phyloP scores from a whole-genome alignment of 2,888 invertebrate species.

The Volucella inflata region DNA sequence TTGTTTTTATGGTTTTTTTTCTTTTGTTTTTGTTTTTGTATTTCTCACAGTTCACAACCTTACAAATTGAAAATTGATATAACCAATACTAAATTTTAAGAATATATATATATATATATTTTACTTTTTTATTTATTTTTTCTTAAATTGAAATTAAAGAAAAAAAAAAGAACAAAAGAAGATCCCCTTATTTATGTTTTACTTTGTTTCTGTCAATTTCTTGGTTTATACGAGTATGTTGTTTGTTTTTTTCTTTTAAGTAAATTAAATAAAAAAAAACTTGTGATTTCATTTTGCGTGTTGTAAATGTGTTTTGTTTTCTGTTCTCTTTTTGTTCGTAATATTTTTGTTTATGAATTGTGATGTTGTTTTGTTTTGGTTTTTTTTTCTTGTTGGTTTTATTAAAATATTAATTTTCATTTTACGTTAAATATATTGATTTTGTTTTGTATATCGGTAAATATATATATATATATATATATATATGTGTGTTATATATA shows the following conservation, averaged over 20 bases:
- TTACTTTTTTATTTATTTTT: conserved; percentile 43
- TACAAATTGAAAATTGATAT: conserved; percentile 84
- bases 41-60: conserved; percentile 84
- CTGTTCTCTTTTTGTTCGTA: conserved; percentile 57
- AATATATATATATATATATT: conserved; percentile 77
- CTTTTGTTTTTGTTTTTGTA: conserved; percentile 79
- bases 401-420: conserved; percentile 69
- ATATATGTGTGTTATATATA: conserved; percentile 30
- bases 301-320: conserved; percentile 67
- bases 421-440: conserved; percentile 43
- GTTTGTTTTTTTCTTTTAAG: conserved; percentile 31
- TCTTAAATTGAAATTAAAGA: conserved; percentile 24
- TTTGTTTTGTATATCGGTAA: conserved; percentile 70
- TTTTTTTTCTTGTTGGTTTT: too few relatives aligned
- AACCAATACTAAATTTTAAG: conserved; percentile 80
- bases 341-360: conserved; percentile 66
- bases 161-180: conserved; percentile 59
- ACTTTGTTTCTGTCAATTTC: conserved; percentile 46
- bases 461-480: conserved; percentile 70
- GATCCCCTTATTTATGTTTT: conserved; percentile 63
- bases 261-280: conserved; percentile 40
- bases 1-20: conserved; percentile 77
- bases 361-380: conserved; percentile 40
- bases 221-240: conserved; percentile 2
- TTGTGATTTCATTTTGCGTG: conserved; percentile 66